Base-by-base conservation (phyloP, 2,888 invertebrate species). In the Alsophila aescularia region DNA sequence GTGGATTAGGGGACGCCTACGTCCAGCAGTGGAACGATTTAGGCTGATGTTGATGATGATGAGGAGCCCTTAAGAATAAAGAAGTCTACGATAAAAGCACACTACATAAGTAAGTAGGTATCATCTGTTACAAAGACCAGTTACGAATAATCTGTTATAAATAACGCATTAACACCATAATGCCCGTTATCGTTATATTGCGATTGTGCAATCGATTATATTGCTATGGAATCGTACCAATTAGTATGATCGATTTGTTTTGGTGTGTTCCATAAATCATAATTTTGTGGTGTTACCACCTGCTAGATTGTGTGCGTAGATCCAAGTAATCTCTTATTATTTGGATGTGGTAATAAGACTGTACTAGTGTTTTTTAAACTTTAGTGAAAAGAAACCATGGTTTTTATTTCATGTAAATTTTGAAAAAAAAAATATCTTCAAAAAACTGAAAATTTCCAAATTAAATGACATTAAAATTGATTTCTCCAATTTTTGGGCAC, bases 191-290 rank as follows among this genome's bases (percentile, higher is more conserved):
- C 51, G 41, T 31, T 48, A 44, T 48, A 50, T 35, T 51, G 42
- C 35, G 27, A 55, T 79, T 79, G 75, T 75, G 79, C 77, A 77
- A 79, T 74, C 71, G 70, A 70, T 65, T 69, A 62, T 55, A 50
- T 61, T 58, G 45, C 54, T 49, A 65, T 69, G 59, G 62, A 73
- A 72, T 75, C 73, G 73, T 73, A 72, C 80, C 82, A 84, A 84
- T 84, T 84, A 84, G 77, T 73, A 64, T 72, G 73, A 79, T 81
- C 81, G 81, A 85, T 83, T 83, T 81, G 82, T 83, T 86, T 81
- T 79, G 81, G 82, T 83, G 76, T 29, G 32, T 77, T 81, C 76
- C 74, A 85, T 87, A 85, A 86, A 86, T 86, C 87, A 86, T 77
- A 74, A 72, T 69, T 72, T 54, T 52, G 37, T 66, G 58, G 16